A percentile compares a stretch with the other conserved stretches of the same genome.
Conservation (phyloP, 1,140 invertebrate species). For the Melanaphis sacchari region DNA sequence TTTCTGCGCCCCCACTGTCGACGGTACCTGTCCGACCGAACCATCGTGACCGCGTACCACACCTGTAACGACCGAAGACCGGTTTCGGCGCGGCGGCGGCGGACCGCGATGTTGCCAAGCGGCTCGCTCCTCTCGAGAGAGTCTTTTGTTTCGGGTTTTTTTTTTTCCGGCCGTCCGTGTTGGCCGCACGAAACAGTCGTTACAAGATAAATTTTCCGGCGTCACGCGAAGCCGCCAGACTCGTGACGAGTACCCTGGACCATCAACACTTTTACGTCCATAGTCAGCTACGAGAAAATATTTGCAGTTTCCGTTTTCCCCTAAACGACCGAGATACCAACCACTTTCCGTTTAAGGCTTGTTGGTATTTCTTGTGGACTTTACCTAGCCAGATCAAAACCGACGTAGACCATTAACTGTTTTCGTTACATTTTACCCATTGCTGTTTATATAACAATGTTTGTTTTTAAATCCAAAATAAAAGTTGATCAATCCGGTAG, state of each 20-base stretch:
- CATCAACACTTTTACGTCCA: background rate
- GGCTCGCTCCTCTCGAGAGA: background rate
- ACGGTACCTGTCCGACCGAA: background rate
- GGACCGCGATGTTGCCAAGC: slow-evolving; percentile 37
- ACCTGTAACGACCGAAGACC: slow-evolving; percentile 7
- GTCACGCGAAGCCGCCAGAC: background rate
- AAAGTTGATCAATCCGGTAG: no score
- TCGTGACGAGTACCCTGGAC: background rate
- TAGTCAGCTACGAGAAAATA: background rate
- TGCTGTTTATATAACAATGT: background rate
- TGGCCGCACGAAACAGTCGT: background rate
- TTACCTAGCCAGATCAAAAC: background rate
- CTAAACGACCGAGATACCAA: background rate
- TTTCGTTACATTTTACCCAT: background rate
- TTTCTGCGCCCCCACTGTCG: background rate
- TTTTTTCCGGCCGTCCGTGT: background rate
- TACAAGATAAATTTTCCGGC: background rate
- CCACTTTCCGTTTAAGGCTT: background rate
- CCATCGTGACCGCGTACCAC: background rate
- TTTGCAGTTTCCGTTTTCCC: background rate
- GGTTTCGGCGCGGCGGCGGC: background rate
- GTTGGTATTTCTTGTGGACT: no score
- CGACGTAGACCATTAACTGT: background rate
- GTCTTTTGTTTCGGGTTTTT: background rate
- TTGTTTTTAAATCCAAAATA: background rate